phyloP scores from a whole-genome alignment of 2,797 vertebrate species.

The Hydrocynus forskahlii region DNA sequence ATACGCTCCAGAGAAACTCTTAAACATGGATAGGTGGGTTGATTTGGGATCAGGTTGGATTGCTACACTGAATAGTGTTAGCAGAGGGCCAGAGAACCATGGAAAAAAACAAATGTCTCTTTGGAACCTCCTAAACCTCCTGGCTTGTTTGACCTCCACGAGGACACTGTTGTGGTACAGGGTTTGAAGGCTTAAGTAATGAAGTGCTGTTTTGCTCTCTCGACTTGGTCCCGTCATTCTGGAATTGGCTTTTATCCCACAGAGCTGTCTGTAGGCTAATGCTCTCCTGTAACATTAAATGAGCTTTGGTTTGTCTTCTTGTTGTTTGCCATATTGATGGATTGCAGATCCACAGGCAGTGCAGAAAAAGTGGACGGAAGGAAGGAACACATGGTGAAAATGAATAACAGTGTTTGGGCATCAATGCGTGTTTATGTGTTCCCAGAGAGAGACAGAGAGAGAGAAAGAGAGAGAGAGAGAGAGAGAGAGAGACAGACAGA shows the following conservation, averaged over 20 bases:
- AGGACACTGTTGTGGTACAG: background rate
- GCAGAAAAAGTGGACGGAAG: background rate
- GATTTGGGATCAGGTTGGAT: background rate
- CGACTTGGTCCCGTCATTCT: background rate
- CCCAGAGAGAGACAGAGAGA: background rate
- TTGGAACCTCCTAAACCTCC: too few relatives aligned
- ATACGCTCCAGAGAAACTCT: background rate
- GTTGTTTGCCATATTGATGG: background rate
- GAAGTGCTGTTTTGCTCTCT: background rate
- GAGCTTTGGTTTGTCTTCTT: background rate
- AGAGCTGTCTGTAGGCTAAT: background rate
- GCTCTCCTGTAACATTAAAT: background rate
- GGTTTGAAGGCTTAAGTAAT: background rate
- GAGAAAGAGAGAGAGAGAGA: background rate
- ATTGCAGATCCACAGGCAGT: background rate
- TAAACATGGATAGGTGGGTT: background rate
- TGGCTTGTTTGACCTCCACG: background rate
- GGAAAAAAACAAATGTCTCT: background rate
- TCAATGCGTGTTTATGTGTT: background rate
- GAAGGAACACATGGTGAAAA: background rate
- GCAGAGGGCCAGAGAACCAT: background rate
- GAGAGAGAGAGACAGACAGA: background rate
- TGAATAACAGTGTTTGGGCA: background rate
- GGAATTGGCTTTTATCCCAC: conserved; percentile 1
- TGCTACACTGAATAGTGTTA: background rate